These are phyloP conservation scores for Nipponia nippon DNA, from an alignment of 2,113 vertebrate species.

Conservation along the genomic window DNA sequence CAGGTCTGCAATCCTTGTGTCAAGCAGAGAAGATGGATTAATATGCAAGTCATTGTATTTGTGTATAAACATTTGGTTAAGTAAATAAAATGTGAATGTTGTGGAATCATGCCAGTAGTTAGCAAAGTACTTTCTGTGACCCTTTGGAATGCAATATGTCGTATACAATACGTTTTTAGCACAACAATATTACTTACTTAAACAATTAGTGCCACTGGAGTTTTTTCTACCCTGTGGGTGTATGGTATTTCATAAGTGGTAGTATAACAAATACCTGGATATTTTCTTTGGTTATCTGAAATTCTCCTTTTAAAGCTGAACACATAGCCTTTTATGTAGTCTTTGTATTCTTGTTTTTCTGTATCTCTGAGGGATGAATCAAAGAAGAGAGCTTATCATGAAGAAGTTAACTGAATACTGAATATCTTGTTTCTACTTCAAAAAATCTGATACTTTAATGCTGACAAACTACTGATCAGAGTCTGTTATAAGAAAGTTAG, in stretches of 20 bases:
- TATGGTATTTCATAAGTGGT: background rate
- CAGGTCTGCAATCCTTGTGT: background rate
- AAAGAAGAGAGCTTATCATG: background rate
- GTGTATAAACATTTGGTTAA: background rate
- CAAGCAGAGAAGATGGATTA: background rate
- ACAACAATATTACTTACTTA: background rate
- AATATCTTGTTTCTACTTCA: slow-evolving; percentile 36
- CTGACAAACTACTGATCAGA: background rate
- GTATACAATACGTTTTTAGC: background rate
- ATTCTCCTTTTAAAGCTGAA: background rate
- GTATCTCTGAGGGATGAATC: slow-evolving; percentile 54
- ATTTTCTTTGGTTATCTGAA: background rate
- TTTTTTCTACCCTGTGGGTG: background rate
- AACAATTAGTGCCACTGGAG: background rate
- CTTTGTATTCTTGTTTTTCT: background rate
- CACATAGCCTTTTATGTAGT: background rate
- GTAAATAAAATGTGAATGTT: background rate
- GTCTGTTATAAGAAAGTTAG: background rate
- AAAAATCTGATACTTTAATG: background rate
- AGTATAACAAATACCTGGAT: background rate
- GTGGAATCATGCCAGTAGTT: background rate
- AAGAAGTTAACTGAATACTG: slow-evolving; percentile 14
- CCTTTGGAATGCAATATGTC: background rate
- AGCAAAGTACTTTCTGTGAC: background rate
- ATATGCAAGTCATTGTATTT: accelerated